phyloP scores from a whole-genome alignment of 2,888 invertebrate genomes.

The Epicampocera succincta region DNA sequence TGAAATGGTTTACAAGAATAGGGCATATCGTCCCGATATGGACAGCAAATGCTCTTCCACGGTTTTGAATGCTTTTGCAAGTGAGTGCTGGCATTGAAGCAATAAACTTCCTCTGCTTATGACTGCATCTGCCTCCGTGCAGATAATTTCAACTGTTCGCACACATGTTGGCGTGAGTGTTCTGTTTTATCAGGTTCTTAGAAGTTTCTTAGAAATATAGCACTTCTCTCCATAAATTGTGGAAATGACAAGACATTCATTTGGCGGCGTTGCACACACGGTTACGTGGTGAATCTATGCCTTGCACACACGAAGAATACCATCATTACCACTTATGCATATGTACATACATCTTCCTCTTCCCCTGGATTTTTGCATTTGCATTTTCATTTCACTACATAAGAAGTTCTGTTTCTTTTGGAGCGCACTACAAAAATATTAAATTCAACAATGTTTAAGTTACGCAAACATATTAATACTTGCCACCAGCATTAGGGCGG shows the following conservation, averaged over 20 bases:
- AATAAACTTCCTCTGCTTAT: conserved; percentile 29
- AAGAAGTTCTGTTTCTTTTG: neutral
- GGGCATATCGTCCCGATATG: neutral
- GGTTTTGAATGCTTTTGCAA: neutral
- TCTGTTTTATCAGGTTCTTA: conserved; percentile 46
- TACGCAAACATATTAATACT: conserved; percentile 4
- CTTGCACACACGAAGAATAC: neutral
- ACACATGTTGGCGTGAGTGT: neutral
- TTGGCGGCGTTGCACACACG: conserved; percentile 2
- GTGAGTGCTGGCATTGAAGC: conserved; percentile 28
- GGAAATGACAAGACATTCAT: conserved; percentile 50
- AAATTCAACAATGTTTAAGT: neutral
- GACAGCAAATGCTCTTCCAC: neutral
- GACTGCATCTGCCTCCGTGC: neutral
- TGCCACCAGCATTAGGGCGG: conserved; percentile 1
- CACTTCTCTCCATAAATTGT: conserved; percentile 53
- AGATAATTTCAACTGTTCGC: conserved; percentile 32
- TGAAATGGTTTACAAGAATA: conserved; percentile 3
- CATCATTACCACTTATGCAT: neutral
- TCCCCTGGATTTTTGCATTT: conserved; percentile 33
- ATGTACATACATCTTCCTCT: conserved; percentile 1
- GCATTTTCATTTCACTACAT: neutral
- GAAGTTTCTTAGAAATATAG: conserved; percentile 43
- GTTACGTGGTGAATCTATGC: neutral
- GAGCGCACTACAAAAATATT: too few relatives aligned